Evolutionary conservation across 2,113 vertebrate genomes (phyloP), one percentile per base, ranked within the genome.

Genomic region (Crocuta crocuta): DNA sequence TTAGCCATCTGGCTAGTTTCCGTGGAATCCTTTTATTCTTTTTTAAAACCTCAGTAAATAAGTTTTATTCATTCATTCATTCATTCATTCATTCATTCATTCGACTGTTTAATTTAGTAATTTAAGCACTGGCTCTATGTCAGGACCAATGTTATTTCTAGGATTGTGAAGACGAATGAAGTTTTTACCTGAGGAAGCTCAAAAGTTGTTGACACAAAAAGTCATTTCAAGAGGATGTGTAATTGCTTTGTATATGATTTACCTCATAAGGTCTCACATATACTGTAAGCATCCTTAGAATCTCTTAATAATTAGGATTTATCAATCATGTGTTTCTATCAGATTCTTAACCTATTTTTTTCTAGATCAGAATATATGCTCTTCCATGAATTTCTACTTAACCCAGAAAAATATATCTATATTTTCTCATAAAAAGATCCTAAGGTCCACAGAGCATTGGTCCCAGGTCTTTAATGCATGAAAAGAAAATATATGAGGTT

Each of bases 281-380:
- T 66, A 50, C 7, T 28, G 8, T 31, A 79, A 76, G 4, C 12
- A 65, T 16, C 10, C 2, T 71, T 24, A 82, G 11, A 2, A 19
- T 70, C 2, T 4, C 24, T 92, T 55, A 58, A 26, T 24, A n/a
- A 63, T 89, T 26, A 74, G 28, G 16, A 68, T 86, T 91, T 88
- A 65, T n/a, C 16, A 58, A 31, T 82, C 63, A 83, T 21, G 1
- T 5, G 66, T 95, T 93, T 66, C 68, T 82, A 55, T 39, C 48
- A 17, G n/a, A 65, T 94, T 85, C 39, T 87, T 87, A 81, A 66
- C 26, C 13, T 66, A 73, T 79, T 70, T 94, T 93, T 66, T 86
- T 93, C 28, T 66, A 90, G 24, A 10, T 95, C 33, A 33, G 80
- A 94, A 63, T 9, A 86, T 23, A 90, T 48, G 6, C 5, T 91